Percentiles rank a stretch among this genome's conserved stretches.
phyloP scores from a whole-genome alignment of 2,797 vertebrate genomes.

The Anolis apletophallus region DNA sequence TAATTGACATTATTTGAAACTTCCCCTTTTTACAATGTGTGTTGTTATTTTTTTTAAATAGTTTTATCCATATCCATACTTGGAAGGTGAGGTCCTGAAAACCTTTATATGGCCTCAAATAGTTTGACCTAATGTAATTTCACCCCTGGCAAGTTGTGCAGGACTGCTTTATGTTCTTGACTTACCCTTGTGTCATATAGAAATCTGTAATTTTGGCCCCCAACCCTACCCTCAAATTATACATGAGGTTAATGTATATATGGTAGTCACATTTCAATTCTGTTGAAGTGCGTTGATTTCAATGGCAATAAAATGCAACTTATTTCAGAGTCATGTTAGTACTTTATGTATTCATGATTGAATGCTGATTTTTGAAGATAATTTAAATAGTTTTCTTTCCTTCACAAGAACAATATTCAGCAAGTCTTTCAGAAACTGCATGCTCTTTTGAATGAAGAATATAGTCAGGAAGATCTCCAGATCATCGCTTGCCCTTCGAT shows the following conservation, averaged over 20 bases:
- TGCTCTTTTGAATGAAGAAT: constrained; percentile 92
- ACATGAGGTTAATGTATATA: too few relatives aligned
- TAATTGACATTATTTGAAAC: too few relatives aligned
- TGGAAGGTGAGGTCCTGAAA: too few relatives aligned
- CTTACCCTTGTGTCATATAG: not conserved
- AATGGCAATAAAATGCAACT: not conserved
- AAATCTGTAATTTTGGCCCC: not conserved
- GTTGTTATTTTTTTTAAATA: too few relatives aligned
- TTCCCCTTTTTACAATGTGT: too few relatives aligned
- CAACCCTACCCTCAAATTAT: too few relatives aligned
- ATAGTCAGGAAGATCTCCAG: constrained; percentile 92
- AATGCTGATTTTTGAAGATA: constrained; percentile 24
- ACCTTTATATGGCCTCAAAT: too few relatives aligned
- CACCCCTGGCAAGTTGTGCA: too few relatives aligned
- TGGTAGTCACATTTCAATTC: not conserved
- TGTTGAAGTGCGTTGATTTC: not conserved
- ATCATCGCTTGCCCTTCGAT: constrained; percentile 96
- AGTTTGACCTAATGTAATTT: too few relatives aligned
- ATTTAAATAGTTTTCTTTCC: constrained; percentile 31
- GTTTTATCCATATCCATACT: too few relatives aligned
- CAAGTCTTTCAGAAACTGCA: constrained; percentile 96
- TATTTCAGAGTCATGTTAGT: not conserved
- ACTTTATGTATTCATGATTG: not conserved
- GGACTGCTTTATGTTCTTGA: too few relatives aligned
- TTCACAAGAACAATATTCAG: constrained; percentile 93